phyloP scores from a whole-genome alignment of 2,888 invertebrate genomes.

The Beris chalybata region DNA sequence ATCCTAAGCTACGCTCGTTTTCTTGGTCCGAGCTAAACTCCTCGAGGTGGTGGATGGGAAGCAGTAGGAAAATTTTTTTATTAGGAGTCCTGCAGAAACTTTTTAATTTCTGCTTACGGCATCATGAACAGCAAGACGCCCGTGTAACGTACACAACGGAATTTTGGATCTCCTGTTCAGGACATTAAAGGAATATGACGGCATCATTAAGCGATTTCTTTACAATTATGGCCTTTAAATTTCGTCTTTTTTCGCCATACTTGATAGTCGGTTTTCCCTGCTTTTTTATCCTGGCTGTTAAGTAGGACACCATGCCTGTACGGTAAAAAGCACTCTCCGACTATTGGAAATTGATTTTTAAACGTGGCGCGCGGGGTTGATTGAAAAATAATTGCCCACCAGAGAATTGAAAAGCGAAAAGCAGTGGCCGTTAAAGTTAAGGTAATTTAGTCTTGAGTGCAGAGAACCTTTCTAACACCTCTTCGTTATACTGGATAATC shows the following conservation, averaged over 20 bases:
- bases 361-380: conserved; percentile 35
- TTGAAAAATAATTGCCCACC: conserved; percentile 40
- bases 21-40: too few species aligned
- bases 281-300: conserved; percentile 13
- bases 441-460: background rate
- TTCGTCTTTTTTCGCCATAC: conserved; percentile 20
- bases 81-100: conserved; percentile 16
- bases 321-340: conserved; percentile 12
- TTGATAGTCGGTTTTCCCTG: conserved; percentile 11
- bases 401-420: conserved; percentile 28
- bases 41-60: too few species aligned
- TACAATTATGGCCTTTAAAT: conserved; percentile 36
- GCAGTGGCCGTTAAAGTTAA: conserved; percentile 1
- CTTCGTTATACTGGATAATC: background rate
- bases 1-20: too few species aligned
- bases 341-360: conserved; percentile 36
- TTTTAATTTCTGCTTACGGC: conserved; percentile 31
- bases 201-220: conserved; percentile 40
- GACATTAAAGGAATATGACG: conserved; percentile 38
- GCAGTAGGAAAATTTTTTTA: conserved; percentile 16
- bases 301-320: conserved; percentile 25
- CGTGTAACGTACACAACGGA: conserved; percentile 14
- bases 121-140: conserved; percentile 6
- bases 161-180: conserved; percentile 34
- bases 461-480: background rate